Percentiles rank a stretch among this genome's conserved stretches.
Conservation (phyloP, 2,113 vertebrate genomes). For the Oreochromis aureus region DNA sequence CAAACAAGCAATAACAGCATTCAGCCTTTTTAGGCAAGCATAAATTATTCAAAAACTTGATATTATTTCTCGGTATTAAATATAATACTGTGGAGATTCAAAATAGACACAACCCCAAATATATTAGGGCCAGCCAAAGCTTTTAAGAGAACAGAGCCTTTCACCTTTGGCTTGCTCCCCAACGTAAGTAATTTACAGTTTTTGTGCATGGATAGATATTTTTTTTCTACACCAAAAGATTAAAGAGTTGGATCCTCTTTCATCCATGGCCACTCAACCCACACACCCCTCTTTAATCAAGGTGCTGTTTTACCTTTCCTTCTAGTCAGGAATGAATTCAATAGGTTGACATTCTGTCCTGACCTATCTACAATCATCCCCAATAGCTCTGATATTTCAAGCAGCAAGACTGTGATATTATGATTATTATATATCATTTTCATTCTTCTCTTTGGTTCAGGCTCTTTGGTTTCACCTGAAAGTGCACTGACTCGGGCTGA, state of each 20-base stretch:
- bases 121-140: background rate
- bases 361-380: constrained; percentile 12
- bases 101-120: background rate
- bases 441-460: constrained; percentile 22
- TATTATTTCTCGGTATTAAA: background rate
- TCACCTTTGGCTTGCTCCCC: constrained; percentile 1
- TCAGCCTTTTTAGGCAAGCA: background rate
- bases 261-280: constrained; percentile 40
- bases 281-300: constrained; percentile 8
- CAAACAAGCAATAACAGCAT: background rate
- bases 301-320: constrained; percentile 5
- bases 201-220: constrained; percentile 1
- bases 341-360: constrained; percentile 27
- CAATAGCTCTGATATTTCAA: constrained; percentile 38
- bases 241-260: constrained; percentile 44
- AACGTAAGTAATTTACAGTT: constrained; percentile 3
- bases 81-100: background rate
- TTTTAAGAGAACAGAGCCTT: background rate
- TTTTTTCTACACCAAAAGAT: constrained; percentile 26
- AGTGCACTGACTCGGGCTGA: constrained; percentile 11
- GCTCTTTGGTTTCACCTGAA: constrained; percentile 35
- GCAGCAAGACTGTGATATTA: constrained; percentile 23
- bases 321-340: constrained; percentile 16
- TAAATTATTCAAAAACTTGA: constrained; percentile 6
- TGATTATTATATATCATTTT: constrained; percentile 42